These are phyloP conservation scores for Vanacampus margaritifer DNA, from an alignment of 2,113 vertebrate genomes.

Conservation along the genomic window DNA sequence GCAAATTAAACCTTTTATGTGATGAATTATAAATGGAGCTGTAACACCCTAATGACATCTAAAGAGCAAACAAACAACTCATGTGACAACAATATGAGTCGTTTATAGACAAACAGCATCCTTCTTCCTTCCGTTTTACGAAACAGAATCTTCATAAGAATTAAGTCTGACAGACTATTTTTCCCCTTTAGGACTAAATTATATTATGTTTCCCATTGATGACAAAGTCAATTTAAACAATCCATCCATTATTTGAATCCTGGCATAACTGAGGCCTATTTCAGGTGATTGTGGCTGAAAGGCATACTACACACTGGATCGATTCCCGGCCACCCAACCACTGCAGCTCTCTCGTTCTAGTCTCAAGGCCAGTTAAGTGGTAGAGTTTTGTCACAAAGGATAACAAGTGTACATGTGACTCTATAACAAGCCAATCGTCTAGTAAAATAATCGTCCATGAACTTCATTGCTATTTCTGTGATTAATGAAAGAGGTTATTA, in stretches of 20 bases:
- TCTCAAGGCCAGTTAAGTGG: background rate
- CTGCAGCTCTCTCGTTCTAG: background rate
- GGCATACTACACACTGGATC: background rate
- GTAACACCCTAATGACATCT: constrained; percentile 6
- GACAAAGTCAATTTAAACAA: constrained; percentile 15
- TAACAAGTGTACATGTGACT: background rate
- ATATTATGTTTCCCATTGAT: constrained; percentile 37
- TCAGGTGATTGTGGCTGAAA: background rate
- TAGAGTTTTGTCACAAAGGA: background rate
- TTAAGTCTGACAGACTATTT: constrained; percentile 45
- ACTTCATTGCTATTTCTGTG: constrained; percentile 18
- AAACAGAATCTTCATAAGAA: constrained; percentile 21
- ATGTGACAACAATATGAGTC: constrained; percentile 28
- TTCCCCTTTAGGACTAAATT: constrained; percentile 21
- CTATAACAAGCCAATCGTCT: background rate
- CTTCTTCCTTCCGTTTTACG: background rate
- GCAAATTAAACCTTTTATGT: background rate
- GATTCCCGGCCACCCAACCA: background rate
- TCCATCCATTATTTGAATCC: background rate
- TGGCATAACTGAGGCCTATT: background rate
- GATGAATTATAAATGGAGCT: constrained; percentile 9
- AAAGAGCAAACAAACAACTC: constrained; percentile 11
- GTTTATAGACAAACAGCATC: constrained; percentile 45
- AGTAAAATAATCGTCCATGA: constrained; percentile 32
- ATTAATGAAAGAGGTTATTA: constrained; percentile 35